These are phyloP conservation scores for Pinctada fucata DNA, from an alignment of 2,888 invertebrate species.

Conservation along the genomic window DNA sequence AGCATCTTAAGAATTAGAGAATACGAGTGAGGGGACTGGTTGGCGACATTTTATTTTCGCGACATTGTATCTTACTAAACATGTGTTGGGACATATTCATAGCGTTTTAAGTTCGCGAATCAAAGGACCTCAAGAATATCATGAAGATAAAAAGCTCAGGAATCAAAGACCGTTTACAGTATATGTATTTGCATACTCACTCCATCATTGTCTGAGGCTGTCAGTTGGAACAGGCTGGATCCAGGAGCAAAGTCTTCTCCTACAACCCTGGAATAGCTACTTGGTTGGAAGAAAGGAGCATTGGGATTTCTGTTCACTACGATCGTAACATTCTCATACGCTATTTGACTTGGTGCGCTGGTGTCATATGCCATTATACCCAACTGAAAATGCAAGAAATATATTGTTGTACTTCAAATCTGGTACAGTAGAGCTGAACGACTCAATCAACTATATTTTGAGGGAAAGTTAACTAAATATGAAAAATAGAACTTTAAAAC, in stretches of 20 bases:
- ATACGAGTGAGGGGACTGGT: too few species aligned
- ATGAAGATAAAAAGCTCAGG: too few species aligned
- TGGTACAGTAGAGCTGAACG: not conserved
- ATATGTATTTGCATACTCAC: conserved; percentile 39
- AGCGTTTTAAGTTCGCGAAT: too few species aligned
- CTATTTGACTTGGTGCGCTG: conserved; percentile 53
- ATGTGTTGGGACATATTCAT: too few species aligned
- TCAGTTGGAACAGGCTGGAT: conserved; percentile 54
- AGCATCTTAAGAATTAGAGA: too few species aligned
- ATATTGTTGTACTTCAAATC: too few species aligned
- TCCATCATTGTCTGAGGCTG: conserved; percentile 64
- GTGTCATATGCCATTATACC: conserved; percentile 60
- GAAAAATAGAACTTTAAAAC: not conserved
- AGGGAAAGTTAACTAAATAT: not conserved
- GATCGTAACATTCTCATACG: conserved; percentile 64
- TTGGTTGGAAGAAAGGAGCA: conserved; percentile 56
- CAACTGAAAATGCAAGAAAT: conserved; percentile 45
- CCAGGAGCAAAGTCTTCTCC: conserved; percentile 63
- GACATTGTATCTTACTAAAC: too few species aligned
- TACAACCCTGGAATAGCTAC: conserved; percentile 52
- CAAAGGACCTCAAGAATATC: too few species aligned
- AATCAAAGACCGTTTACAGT: too few species aligned
- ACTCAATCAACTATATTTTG: not conserved
- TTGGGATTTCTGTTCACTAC: conserved; percentile 65
- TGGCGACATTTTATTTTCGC: too few species aligned